Evolutionary conservation across 1,140 invertebrate species (phyloP).

Genomic region (Diachasma alloeum): DNA sequence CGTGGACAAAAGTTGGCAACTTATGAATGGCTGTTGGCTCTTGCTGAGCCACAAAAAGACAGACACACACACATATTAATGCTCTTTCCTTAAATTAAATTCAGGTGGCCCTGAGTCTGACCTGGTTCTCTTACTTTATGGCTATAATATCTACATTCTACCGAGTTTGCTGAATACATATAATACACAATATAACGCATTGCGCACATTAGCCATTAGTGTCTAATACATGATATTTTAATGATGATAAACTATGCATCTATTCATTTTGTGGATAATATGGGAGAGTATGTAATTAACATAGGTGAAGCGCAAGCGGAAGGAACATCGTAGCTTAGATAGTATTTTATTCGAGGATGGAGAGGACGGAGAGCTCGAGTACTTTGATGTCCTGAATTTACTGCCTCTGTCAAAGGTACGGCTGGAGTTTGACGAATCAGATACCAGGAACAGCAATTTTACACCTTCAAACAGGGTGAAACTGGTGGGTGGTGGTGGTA

Average conservation of each 20-base stretch:
- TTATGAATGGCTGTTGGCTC: background rate
- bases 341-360: conserved; percentile 61
- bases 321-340: conserved; percentile 60
- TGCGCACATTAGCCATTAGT: background rate
- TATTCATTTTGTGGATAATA: background rate
- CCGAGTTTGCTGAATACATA: background rate
- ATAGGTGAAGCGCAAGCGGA: conserved; percentile 63
- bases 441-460: conserved; percentile 26
- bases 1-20: background rate
- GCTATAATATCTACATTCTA: background rate
- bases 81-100: background rate
- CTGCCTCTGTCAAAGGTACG: conserved; percentile 60
- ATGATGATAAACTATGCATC: background rate
- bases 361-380: conserved; percentile 60
- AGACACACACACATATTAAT: no score
- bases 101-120: background rate
- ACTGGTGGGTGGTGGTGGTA: background rate
- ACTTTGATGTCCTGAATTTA: conserved; percentile 61
- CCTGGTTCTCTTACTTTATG: background rate
- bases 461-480: background rate
- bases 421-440: conserved; percentile 48
- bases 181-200: background rate
- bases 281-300: conserved; percentile 19
- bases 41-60: background rate
- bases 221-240: background rate